Conservation (phyloP, 30 jellyfish, hydroid and myxozoan genomes). For the Morbakka virulenta region DNA sequence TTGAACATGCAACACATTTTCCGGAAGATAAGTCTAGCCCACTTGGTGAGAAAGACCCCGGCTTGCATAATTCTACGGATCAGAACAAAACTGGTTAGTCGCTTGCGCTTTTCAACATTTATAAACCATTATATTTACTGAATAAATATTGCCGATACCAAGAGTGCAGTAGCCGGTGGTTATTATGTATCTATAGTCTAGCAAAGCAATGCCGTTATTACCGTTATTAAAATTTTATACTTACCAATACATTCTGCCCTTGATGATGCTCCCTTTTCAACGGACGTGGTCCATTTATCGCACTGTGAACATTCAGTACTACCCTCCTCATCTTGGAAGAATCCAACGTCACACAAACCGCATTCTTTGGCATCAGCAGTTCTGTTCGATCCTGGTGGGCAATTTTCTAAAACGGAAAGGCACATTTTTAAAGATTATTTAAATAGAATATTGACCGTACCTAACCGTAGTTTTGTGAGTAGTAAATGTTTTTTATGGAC, state of each 20-base stretch:
- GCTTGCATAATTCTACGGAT: slow-evolving; percentile 29
- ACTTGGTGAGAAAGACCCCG: slow-evolving; percentile 56
- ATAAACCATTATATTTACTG: neutral
- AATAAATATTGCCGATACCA: neutral
- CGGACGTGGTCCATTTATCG: slow-evolving; percentile 9
- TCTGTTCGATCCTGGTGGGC: slow-evolving; percentile 46
- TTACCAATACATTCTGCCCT: slow-evolving; percentile 33
- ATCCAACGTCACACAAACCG: slow-evolving; percentile 51
- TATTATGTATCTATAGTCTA: neutral
- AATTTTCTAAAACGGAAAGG: slow-evolving; percentile 12
- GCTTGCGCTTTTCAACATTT: neutral
- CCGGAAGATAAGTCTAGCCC: slow-evolving; percentile 22
- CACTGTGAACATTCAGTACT: slow-evolving; percentile 63
- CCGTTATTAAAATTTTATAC: neutral
- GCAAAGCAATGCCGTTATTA: too few species aligned
- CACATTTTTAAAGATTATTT: too few species aligned
- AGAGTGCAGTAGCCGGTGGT: neutral
- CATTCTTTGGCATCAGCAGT: slow-evolving; percentile 19
- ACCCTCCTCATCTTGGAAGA: slow-evolving; percentile 61
- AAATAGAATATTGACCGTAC: too few species aligned
- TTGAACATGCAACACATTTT: slow-evolving; percentile 41
- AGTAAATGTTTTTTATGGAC: too few species aligned
- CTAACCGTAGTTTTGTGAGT: too few species aligned
- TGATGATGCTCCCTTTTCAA: slow-evolving; percentile 17
- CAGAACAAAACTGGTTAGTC: neutral